Percentiles rank a stretch among this genome's conserved stretches.
phyloP scores from a whole-genome alignment of 2,888 invertebrate species.

The Hirtodrosophila cameraria region DNA sequence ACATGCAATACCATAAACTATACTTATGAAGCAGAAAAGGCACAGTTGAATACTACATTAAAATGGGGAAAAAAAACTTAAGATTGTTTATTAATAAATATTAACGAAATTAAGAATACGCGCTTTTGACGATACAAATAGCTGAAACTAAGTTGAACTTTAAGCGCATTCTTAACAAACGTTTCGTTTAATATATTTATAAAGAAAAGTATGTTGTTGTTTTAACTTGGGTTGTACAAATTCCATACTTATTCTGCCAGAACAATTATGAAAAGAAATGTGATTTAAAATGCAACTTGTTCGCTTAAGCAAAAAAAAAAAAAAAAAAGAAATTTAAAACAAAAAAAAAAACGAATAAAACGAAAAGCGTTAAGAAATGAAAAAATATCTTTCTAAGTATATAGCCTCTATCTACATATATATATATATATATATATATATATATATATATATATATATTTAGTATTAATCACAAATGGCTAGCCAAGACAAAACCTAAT shows the following conservation, averaged over 20 bases:
- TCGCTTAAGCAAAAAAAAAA: constrained; percentile 18
- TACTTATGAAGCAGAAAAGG: not conserved
- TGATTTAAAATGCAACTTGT: constrained; percentile 38
- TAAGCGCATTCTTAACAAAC: too few relatives aligned
- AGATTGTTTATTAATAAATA: too few relatives aligned
- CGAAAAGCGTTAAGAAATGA: not conserved
- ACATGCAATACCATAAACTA: not conserved
- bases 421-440: constrained; percentile 10
- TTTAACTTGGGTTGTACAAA: not conserved
- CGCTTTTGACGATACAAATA: too few relatives aligned
- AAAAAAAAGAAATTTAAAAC: constrained; percentile 8
- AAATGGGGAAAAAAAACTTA: too few relatives aligned
- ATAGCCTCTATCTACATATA: not conserved
- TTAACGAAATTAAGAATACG: too few relatives aligned
- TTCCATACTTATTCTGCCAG: constrained; percentile 10
- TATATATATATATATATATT: not conserved
- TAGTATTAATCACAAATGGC: not conserved
- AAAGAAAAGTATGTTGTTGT: too few relatives aligned
- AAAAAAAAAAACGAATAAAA: not conserved
- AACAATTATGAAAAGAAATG: constrained; percentile 35
- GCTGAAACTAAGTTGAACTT: too few relatives aligned
- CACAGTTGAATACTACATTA: too few relatives aligned
- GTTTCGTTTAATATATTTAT: too few relatives aligned
- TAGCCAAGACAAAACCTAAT: not conserved
- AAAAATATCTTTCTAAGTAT: too few relatives aligned